phyloP scores from a whole-genome alignment of 2,888 invertebrate species.

The Andrena flavipes region DNA sequence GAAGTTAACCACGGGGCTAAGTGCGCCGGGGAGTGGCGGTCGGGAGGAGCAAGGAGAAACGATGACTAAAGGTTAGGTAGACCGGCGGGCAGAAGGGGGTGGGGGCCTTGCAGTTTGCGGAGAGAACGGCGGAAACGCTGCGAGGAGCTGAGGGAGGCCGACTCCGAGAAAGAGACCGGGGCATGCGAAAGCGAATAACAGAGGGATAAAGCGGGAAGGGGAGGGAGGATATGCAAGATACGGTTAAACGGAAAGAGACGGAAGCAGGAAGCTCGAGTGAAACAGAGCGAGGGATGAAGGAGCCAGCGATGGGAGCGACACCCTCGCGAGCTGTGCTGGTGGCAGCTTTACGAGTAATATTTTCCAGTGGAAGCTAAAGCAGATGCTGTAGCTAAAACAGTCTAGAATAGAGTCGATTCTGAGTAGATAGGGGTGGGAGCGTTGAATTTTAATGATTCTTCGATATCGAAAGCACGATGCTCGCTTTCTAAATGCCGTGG shows the following conservation, averaged over 20 bases:
- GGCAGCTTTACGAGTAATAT: background rate
- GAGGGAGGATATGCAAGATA: constrained; percentile 8
- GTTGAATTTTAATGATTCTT: background rate
- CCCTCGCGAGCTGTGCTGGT: background rate
- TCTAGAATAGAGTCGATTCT: too few species aligned
- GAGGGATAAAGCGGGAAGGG: constrained; percentile 12
- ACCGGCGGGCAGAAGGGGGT: constrained; percentile 24
- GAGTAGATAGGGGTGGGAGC: too few species aligned
- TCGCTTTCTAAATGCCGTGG: too few species aligned
- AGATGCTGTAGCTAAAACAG: too few species aligned
- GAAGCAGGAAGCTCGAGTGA: constrained; percentile 30
- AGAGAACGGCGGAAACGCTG: constrained; percentile 30
- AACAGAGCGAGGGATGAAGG: constrained; percentile 26
- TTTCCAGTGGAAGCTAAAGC: background rate
- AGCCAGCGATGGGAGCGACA: constrained; percentile 35
- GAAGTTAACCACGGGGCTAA: constrained; percentile 85
- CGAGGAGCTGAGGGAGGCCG: constrained; percentile 25
- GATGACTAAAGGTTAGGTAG: constrained; percentile 62
- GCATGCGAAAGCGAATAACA: constrained; percentile 27
- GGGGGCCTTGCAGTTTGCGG: constrained; percentile 39
- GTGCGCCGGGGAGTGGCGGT: constrained; percentile 74
- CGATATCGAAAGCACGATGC: background rate
- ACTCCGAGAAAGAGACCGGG: constrained; percentile 16
- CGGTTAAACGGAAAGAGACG: constrained; percentile 24
- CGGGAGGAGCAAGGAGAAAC: constrained; percentile 63